Percentiles rank a stretch among this genome's conserved stretches.
These are phyloP conservation scores for Hydroisotoma schaefferi DNA, from an alignment of 2,888 invertebrate species.

Conservation along the genomic window DNA sequence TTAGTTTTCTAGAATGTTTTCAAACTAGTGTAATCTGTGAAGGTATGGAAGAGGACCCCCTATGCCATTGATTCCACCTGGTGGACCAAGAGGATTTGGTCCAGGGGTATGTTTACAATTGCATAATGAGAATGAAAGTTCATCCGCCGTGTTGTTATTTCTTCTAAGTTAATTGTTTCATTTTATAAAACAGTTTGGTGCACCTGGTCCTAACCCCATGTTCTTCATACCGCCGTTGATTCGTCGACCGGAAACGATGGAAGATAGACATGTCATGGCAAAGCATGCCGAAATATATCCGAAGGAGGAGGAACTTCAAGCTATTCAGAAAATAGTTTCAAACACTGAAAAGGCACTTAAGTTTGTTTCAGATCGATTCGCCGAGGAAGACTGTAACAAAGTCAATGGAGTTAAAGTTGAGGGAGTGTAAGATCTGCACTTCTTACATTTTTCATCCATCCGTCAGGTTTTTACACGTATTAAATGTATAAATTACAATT, in stretches of 20 bases:
- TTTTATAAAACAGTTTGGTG: conserved; percentile 2
- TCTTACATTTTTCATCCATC: not conserved
- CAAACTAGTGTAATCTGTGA: not conserved
- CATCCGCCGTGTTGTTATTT: not conserved
- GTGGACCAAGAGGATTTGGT: conserved; percentile 42
- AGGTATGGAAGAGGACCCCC: conserved; percentile 44
- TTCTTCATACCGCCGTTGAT: conserved; percentile 57
- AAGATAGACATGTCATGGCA: conserved; percentile 91
- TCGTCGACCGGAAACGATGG: conserved; percentile 84
- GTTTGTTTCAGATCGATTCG: conserved; percentile 84
- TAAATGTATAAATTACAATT: not conserved
- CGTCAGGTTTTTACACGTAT: not conserved
- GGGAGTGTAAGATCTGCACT: conserved; percentile 14
- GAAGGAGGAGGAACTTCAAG: conserved; percentile 78
- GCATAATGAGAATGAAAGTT: not conserved
- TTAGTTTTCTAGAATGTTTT: not conserved
- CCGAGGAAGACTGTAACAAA: conserved; percentile 57
- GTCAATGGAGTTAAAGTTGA: conserved; percentile 31
- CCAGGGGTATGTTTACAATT: conserved; percentile 17
- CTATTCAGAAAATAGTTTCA: conserved; percentile 86
- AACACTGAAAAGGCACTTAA: conserved; percentile 92
- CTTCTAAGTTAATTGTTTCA: not conserved
- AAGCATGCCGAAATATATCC: conserved; percentile 94
- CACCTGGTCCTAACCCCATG: conserved; percentile 44
- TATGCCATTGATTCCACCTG: conserved; percentile 39